Conservation (phyloP, 2,797 vertebrate genomes). For the Gymnopithys bicolor region DNA sequence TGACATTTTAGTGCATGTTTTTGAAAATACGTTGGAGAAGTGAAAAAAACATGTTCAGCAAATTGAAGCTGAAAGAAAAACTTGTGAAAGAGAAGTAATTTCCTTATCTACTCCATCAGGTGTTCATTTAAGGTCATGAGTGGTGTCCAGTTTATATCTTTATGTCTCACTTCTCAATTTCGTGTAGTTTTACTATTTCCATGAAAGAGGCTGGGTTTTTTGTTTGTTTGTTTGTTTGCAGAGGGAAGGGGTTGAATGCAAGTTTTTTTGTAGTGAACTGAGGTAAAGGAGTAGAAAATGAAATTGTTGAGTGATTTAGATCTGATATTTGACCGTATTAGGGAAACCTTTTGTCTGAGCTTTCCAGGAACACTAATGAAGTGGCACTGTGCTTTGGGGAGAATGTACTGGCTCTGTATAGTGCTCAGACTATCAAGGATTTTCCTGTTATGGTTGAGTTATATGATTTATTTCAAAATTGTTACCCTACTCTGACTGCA, state of each 20-base stretch:
- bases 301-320: not conserved
- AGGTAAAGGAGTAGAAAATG: not conserved
- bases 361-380: conserved; percentile 16
- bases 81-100: not conserved
- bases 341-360: not conserved
- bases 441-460: conserved; percentile 56
- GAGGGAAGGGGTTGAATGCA: too few relatives aligned
- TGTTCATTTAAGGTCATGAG: not conserved
- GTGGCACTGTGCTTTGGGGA: not conserved
- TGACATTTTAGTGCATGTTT: not conserved
- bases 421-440: conserved; percentile 1
- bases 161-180: not conserved
- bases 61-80: not conserved
- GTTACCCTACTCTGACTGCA: conserved; percentile 7
- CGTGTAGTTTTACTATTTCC: not conserved
- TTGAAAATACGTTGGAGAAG: not conserved
- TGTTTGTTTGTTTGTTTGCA: not conserved
- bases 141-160: not conserved
- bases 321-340: not conserved
- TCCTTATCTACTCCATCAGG: not conserved
- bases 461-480: conserved; percentile 45
- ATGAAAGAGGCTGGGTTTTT: not conserved
- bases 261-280: not conserved
- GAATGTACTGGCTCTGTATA: not conserved
- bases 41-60: not conserved